Base-by-base conservation (phyloP, 2,888 invertebrate species). In the Rhingia campestris region DNA sequence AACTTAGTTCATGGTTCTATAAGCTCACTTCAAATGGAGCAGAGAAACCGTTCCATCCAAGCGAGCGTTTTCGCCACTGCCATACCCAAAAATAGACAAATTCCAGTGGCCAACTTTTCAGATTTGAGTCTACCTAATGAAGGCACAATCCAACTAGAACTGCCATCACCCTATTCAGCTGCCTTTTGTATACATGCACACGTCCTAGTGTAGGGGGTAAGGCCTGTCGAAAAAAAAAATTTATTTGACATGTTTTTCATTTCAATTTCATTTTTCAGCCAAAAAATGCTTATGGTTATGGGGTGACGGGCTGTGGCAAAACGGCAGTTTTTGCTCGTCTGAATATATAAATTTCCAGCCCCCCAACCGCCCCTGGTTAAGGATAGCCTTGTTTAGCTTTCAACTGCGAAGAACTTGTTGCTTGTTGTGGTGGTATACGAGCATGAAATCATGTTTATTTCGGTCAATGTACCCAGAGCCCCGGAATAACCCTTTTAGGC, bases 361-460 rank as follows among this genome's bases (percentile, higher is more conserved):
- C 22, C 22, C 22, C 22, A 22, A 22, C 1, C 22, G 1, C 37
- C 35, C 54, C 61, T 43, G 43, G 41, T 63, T 35, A 37, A 30
- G 59, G 61, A 37, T 37, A 45, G 64, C 58, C 22, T 43, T 2
- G 53, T 58, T 58, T 43, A 10, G 61, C 43, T 74, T 61, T 56
- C 12, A 45, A 59, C 6, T 22, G 30, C 33, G 4, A 10, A 30
- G n/a, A 69, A 79, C 82, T 79, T 82, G 82, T 79, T 82, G 82
- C 79, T 63, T 53, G 53, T 70, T 69, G 45, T 73, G 79, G 66
- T 73, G 79, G 66, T 56, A 51, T 66, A 77, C 51, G 63, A 72
- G 73, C 81, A 69, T 79, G 82, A 82, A 82, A 82, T 82, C 82
- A 74, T 82, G 73, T 73, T 82, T 79, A 82, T 82, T 79, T 79